Conservation (phyloP, 2,113 vertebrate species). For the Mastomys natalensis region DNA sequence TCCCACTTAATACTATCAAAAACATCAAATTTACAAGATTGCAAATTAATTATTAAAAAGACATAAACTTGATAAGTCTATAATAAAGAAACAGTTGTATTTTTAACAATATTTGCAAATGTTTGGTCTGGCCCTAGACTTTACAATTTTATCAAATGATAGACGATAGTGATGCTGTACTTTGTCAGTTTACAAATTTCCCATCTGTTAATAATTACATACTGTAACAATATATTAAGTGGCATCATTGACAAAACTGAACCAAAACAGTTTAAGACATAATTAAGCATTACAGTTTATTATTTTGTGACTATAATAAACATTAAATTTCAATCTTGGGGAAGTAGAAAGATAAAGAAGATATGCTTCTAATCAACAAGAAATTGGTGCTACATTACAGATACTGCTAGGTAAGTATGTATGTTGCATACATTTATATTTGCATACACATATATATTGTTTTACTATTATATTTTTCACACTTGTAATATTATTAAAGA, state of each 20-base stretch:
- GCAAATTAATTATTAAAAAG: neutral
- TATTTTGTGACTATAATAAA: neutral
- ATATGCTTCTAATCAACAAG: neutral
- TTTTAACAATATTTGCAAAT: neutral
- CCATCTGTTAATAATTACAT: neutral
- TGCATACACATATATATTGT: neutral
- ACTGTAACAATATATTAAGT: neutral
- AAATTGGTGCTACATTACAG: neutral
- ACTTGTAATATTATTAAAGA: neutral
- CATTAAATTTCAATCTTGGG: neutral
- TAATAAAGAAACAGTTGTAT: neutral
- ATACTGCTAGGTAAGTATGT: neutral
- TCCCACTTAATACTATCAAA: neutral
- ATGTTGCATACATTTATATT: neutral
- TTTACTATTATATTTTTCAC: neutral
- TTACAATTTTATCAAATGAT: neutral
- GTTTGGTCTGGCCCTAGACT: neutral
- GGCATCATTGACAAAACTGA: neutral
- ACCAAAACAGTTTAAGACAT: neutral
- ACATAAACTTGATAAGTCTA: neutral
- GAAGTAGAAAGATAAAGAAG: neutral
- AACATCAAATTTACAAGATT: neutral
- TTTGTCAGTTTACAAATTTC: neutral
- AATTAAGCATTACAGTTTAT: neutral
- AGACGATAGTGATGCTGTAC: neutral